Evolutionary conservation across 2,888 invertebrate genomes (phyloP), one percentile per base, ranked within the genome.

Genomic region (Metalampra italica): DNA sequence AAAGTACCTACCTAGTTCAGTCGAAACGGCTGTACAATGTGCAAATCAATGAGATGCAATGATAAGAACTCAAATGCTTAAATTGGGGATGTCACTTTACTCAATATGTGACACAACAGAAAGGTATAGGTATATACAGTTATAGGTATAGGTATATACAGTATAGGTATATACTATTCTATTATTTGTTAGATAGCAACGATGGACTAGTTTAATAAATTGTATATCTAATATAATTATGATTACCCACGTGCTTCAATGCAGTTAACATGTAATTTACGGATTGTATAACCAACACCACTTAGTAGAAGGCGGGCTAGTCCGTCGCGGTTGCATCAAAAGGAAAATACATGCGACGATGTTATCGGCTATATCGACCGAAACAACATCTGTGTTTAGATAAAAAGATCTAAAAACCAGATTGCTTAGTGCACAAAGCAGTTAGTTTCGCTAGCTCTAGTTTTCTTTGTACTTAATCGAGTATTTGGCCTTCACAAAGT

Each of bases 281-380:
- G 56, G 34, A 62, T 71, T 75, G 59, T 68, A 69, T 65, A 69
- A 69, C 60, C 49, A 44, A 57, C 51, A 54, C 55, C 59, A 62
- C 60, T 43, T 42, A 9, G 41, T 43, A 45, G 15, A 7, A 45
- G 55, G 51, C 34, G 57, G 57, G 52, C 56, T 56, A 51, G 47
- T 60, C 53, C 60, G 62, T 64, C 59, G 57, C 62, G 58, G 36
- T 36, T 36, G 59, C 56, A 67, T 57, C 56, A 53, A 52, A 54
- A 43, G 38, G 50, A 55, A 57, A 58, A 55, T 58, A 49, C 57
- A 56, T 53, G 52, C 22, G n/a, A 56, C 51, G 83, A 84, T 85
- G 51, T 58, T 78, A 84, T 85, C 82, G 65, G 59, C 68, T 72
- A 82, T 84, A 85, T 81, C 66, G 78, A 71, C 71, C 73, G 73